A percentile compares a stretch with the other conserved stretches of the same genome.
phyloP scores from a whole-genome alignment of 2,113 vertebrate genomes.

The Propithecus coquereli region DNA sequence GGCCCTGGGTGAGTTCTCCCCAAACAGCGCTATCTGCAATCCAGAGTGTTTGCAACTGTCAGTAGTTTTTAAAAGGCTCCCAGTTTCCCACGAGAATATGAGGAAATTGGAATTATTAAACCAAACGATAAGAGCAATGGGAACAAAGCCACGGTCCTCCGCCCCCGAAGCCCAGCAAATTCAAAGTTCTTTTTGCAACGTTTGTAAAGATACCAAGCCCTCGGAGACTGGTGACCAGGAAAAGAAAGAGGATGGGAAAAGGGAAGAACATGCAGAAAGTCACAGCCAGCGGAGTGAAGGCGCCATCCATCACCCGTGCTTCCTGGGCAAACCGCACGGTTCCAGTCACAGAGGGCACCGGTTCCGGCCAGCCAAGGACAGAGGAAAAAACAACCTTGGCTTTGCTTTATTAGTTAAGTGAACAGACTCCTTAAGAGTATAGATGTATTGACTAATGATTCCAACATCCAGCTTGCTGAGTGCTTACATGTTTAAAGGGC shows the following conservation, averaged over 20 bases:
- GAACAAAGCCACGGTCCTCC: conserved; percentile 66
- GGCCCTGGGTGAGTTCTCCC: background rate
- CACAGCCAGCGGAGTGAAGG: conserved; percentile 45
- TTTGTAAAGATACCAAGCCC: conserved; percentile 70
- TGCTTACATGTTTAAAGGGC: conserved; percentile 68
- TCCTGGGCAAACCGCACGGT: conserved; percentile 54
- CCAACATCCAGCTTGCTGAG: conserved; percentile 49
- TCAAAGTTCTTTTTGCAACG: conserved; percentile 63
- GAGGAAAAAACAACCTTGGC: conserved; percentile 44
- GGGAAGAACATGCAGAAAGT: conserved; percentile 69
- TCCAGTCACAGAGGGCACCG: conserved; percentile 34
- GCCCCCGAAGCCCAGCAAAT: conserved; percentile 45
- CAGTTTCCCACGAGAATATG: conserved; percentile 75
- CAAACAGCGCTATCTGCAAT: background rate
- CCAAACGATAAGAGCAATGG: conserved; percentile 65
- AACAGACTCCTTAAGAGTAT: conserved; percentile 42
- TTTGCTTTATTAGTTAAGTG: conserved; percentile 54
- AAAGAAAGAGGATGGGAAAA: conserved; percentile 78
- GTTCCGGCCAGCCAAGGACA: conserved; percentile 59
- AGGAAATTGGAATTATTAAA: conserved; percentile 72
- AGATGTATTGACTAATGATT: conserved; percentile 60
- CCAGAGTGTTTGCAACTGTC: background rate
- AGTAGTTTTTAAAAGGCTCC: conserved; percentile 41
- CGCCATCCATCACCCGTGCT: conserved; percentile 58
- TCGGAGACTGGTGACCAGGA: conserved; percentile 58